These are phyloP conservation scores for Tragelaphus imberbis DNA, from an alignment of 2,113 vertebrate species.

Conservation along the genomic window DNA sequence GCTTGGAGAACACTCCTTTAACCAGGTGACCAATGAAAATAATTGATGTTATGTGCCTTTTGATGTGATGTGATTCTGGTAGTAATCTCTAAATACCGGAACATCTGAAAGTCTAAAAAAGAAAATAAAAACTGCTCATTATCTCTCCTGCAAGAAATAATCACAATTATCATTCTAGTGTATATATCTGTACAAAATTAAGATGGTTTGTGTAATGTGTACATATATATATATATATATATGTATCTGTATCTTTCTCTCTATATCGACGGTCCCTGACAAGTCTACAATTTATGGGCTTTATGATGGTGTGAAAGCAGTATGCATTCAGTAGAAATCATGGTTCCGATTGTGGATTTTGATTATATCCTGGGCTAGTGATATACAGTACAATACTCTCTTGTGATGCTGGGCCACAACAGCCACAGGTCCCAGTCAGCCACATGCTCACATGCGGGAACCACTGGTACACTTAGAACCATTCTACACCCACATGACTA, in stretches of 20 bases:
- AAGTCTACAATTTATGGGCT: neutral
- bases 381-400: neutral
- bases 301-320: neutral
- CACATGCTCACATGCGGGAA: neutral
- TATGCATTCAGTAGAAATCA: neutral
- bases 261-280: rapidly evolving
- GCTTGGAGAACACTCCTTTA: neutral
- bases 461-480: neutral
- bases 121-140: neutral
- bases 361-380: neutral
- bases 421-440: neutral
- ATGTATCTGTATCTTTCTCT: neutral
- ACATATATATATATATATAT: neutral
- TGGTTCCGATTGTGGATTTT: neutral
- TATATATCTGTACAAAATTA: neutral
- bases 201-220: neutral
- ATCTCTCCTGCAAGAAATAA: neutral
- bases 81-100: neutral
- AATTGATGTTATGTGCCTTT: neutral
- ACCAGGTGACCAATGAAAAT: neutral
- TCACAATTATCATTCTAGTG: neutral
- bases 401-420: neutral
- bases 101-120: neutral
- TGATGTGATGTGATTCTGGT: neutral
- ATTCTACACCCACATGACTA: neutral